These are phyloP conservation scores for Orthosia gothica DNA, from an alignment of 2,888 invertebrate genomes.

Conservation along the genomic window DNA sequence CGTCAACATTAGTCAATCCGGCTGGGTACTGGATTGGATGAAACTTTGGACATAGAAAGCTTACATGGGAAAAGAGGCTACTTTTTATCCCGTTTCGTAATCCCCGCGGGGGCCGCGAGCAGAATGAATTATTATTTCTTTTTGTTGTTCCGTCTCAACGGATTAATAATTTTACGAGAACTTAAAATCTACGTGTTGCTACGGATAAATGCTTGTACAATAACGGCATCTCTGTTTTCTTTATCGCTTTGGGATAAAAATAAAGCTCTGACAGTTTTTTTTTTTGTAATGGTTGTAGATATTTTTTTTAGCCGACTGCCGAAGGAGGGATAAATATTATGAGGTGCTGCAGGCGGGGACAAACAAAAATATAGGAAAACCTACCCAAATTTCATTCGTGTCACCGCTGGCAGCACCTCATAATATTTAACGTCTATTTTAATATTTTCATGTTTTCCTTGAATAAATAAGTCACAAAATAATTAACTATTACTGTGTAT, in stretches of 20 bases:
- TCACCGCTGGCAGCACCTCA: no score
- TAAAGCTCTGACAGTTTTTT: conserved; percentile 5
- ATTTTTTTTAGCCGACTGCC: not conserved
- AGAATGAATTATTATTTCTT: conserved; percentile 63
- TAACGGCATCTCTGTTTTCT: conserved; percentile 11
- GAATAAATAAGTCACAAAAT: no score
- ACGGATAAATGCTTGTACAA: conserved; percentile 47
- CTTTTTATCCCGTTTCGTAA: conserved; percentile 59
- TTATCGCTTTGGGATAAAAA: conserved; percentile 4
- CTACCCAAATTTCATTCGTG: no score
- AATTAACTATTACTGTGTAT: no score
- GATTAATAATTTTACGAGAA: conserved; percentile 64
- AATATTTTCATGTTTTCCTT: no score
- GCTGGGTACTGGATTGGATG: conserved; percentile 1
- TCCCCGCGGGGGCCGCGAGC: conserved; percentile 40
- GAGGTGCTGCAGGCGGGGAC: no score
- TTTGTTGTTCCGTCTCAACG: conserved; percentile 63
- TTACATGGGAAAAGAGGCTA: conserved; percentile 34
- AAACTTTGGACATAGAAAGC: conserved; percentile 46
- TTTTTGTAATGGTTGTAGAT: not conserved
- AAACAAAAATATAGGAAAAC: no score
- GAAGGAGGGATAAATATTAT: no score
- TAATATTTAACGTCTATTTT: no score
- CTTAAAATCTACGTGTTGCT: conserved; percentile 59
- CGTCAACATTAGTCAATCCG: conserved; percentile 35